A percentile compares a stretch with the other conserved stretches of the same genome.
Conservation (phyloP, 2,888 invertebrate species). For the Scrobipalpa costella region DNA sequence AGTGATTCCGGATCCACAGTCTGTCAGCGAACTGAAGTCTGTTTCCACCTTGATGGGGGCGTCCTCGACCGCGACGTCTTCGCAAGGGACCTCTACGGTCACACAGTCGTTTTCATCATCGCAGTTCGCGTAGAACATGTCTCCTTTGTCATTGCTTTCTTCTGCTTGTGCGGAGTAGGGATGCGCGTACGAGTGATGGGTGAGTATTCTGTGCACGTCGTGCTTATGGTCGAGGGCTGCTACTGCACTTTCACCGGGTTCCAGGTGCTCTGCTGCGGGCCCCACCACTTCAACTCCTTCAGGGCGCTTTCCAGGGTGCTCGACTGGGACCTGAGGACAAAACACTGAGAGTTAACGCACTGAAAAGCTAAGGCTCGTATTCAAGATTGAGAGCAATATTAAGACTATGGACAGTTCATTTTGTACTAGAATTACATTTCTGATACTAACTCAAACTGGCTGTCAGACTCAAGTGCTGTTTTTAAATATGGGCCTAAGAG, state of each 20-base stretch:
- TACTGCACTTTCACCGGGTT: slow-evolving; percentile 85
- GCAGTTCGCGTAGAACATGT: slow-evolving; percentile 86
- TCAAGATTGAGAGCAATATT: no score
- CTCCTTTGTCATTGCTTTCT: slow-evolving; percentile 73
- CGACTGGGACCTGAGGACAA: slow-evolving; percentile 57
- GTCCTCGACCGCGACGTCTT: slow-evolving; percentile 74
- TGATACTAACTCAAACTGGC: no score
- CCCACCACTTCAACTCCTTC: slow-evolving; percentile 90
- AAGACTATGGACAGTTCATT: no score
- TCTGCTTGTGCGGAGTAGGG: slow-evolving; percentile 66
- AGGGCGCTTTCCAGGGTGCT: slow-evolving; percentile 66
- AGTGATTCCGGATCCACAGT: slow-evolving; percentile 53
- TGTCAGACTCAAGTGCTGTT: no score
- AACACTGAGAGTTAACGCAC: neutral
- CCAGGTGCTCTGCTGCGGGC: slow-evolving; percentile 91
- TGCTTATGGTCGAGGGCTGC: slow-evolving; percentile 64
- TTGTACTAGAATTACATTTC: no score
- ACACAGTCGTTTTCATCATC: slow-evolving; percentile 87
- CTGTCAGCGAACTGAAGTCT: slow-evolving; percentile 54
- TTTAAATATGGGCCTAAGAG: no score
- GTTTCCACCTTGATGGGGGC: slow-evolving; percentile 54
- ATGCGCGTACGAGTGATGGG: slow-evolving; percentile 78
- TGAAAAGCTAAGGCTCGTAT: neutral
- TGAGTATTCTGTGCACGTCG: slow-evolving; percentile 73
- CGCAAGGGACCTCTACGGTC: slow-evolving; percentile 85